Conservation (phyloP, 2,888 invertebrate species). For the Prosapia bicincta region DNA sequence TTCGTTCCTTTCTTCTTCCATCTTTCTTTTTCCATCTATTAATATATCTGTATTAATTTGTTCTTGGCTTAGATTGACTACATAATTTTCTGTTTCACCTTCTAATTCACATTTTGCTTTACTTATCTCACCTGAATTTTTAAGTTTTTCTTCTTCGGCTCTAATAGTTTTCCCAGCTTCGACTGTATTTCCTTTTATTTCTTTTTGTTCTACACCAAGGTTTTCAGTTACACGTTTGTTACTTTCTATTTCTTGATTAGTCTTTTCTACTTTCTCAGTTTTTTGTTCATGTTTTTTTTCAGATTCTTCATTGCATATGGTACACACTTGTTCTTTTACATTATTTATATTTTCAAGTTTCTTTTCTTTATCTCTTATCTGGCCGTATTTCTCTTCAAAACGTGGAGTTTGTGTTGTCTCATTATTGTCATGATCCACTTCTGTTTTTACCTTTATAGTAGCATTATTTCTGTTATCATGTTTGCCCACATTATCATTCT, state of each 20-base stretch:
- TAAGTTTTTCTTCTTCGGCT: not conserved
- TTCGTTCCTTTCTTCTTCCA: slow-evolving; percentile 18
- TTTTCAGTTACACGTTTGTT: not conserved
- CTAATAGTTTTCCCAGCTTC: not conserved
- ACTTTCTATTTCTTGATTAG: not conserved
- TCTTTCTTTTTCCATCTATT: slow-evolving; percentile 17
- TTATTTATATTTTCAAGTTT: no score
- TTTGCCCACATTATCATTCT: no score
- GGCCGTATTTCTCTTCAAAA: no score
- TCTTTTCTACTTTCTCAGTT: slow-evolving; percentile 1
- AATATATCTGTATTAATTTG: slow-evolving; percentile 17
- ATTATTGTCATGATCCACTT: no score
- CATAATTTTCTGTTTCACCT: slow-evolving; percentile 17
- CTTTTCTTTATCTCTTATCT: no score
- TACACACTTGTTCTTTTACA: not conserved
- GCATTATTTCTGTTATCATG: no score
- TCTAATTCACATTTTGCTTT: slow-evolving; percentile 28
- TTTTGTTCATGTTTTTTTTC: not conserved
- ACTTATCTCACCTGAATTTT: no score
- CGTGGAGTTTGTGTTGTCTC: no score
- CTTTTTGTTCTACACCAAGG: not conserved
- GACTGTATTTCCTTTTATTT: not conserved
- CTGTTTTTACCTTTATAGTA: no score
- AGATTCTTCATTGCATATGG: not conserved
- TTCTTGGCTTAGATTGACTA: slow-evolving; percentile 23